These are phyloP conservation scores for Accipiter virgatus DNA, from an alignment of 2,113 vertebrate species.

Conservation along the genomic window DNA sequence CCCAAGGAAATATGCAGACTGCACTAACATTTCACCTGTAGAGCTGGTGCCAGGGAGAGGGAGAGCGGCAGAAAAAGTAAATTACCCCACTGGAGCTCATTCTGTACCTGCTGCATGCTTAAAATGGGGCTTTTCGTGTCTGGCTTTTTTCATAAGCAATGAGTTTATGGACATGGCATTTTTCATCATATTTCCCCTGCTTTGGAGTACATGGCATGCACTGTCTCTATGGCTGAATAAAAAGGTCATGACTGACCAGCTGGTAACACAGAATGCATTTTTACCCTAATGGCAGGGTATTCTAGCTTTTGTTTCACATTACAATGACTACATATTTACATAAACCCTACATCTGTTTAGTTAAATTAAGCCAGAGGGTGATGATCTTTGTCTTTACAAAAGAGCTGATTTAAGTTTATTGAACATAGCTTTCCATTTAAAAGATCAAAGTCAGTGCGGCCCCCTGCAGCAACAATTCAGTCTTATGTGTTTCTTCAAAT, in stretches of 20 bases:
- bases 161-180: not conserved
- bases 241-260: conserved; percentile 12
- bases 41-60: not conserved
- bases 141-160: not conserved
- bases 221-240: not conserved
- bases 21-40: not conserved
- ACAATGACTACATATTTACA: conserved; percentile 10
- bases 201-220: not conserved
- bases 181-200: not conserved
- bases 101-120: not conserved
- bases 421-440: conserved; percentile 39
- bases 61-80: not conserved
- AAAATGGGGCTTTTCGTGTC: not conserved
- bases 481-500: conserved; percentile 10
- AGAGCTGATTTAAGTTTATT: conserved; percentile 17
- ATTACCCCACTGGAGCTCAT: not conserved
- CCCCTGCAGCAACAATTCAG: conserved; percentile 2
- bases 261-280: not conserved
- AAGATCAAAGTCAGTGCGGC: conserved; percentile 38
- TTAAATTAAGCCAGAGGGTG: conserved; percentile 32
- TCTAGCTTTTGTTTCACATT: conserved; percentile 25
- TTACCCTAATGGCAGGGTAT: not conserved
- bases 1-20: not conserved
- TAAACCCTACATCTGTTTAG: conserved; percentile 34
- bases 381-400: conserved; percentile 33